phyloP scores from a whole-genome alignment of 53 echinoderm and acorn worm genomes.

The Luidia sarsii region DNA sequence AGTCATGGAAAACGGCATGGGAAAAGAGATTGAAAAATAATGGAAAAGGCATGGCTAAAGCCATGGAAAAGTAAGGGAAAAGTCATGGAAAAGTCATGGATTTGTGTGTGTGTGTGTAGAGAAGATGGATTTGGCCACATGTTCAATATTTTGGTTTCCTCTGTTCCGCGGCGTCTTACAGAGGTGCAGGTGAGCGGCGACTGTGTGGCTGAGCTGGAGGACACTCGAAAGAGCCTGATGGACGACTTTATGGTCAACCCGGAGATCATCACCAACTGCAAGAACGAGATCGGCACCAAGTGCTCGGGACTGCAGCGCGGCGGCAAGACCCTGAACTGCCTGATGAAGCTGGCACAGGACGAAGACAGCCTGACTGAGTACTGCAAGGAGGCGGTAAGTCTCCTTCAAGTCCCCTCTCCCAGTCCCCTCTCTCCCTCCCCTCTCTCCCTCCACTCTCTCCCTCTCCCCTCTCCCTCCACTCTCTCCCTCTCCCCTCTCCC shows the following conservation, averaged over 20 bases:
- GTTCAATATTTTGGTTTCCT: no score
- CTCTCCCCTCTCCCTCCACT: no score
- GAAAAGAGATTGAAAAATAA: no score
- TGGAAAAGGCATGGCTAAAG: no score
- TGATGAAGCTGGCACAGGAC: constrained; percentile 81
- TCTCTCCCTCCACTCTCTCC: no score
- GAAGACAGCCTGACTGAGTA: neutral
- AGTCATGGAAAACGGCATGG: no score
- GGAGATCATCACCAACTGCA: constrained; percentile 71
- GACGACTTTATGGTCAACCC: constrained; percentile 91
- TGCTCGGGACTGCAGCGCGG: constrained; percentile 73
- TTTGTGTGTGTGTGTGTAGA: no score
- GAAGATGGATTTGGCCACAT: no score
- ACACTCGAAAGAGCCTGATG: constrained; percentile 87
- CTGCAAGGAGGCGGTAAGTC: constrained; percentile 77
- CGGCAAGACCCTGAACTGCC: constrained; percentile 90
- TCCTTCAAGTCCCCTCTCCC: neutral
- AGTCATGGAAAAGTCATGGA: no score
- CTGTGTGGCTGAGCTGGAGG: constrained; percentile 84
- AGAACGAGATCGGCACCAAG: constrained; percentile 58
- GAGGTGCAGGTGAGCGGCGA: constrained; percentile 62
- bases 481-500: neutral
- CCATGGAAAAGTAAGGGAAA: no score
- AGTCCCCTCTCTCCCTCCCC: no score
- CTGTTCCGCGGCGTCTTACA: no score